Base-by-base conservation (phyloP, 2,888 invertebrate species). In the Caenorhabditis auriculariae region DNA sequence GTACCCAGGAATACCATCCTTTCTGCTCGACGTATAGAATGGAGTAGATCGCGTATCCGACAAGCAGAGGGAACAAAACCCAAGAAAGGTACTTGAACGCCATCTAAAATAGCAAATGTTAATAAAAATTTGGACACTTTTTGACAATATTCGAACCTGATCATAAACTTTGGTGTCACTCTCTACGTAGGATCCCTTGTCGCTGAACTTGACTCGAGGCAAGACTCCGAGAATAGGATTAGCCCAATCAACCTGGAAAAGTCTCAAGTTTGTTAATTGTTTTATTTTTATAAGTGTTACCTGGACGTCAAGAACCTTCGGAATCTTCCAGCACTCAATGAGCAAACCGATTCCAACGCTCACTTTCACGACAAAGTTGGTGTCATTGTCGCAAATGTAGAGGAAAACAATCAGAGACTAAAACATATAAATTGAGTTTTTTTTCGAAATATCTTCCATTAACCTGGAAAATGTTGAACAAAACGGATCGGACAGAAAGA, bases 241-340 rank as follows among this genome's bases (percentile, higher is more conserved):
- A 24, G 77, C 68, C 5, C 60, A 53, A 43, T 71, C 66, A 19
- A 77, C 19, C 21, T 6, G 6, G 21, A 24, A 26, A 27, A 17
- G 29, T 7, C 4, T 21, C 9, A 39, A 51, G n/a, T 21, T 29
- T 29, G 7, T 4, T 21, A 29, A 12, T 17, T n/a, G 6, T 17
- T 41, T 41, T 32, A 12, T n/a, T 7, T 9, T n/a, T 7, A 41
- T n/a, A 19, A 17, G 35, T 26, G 17, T 26, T 12, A 60, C 64
- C 42, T 52, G 51, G 4, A 70, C 68, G 29, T 71, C 51, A 49
- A 68, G 38, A 15, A 71, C 68, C 86, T 99, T 99, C 82, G 93
- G 91, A 54, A 99, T 95, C 84, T 99, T 99, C 98, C 98, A 99
- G 65, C 95, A 85, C 84, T 99, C 98, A 80, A 99, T 99, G 55